A percentile compares a stretch with the other conserved stretches of the same genome.
phyloP scores from a whole-genome alignment of 92 coral and sea anemone genomes.

The Palythoa grandiflora region DNA sequence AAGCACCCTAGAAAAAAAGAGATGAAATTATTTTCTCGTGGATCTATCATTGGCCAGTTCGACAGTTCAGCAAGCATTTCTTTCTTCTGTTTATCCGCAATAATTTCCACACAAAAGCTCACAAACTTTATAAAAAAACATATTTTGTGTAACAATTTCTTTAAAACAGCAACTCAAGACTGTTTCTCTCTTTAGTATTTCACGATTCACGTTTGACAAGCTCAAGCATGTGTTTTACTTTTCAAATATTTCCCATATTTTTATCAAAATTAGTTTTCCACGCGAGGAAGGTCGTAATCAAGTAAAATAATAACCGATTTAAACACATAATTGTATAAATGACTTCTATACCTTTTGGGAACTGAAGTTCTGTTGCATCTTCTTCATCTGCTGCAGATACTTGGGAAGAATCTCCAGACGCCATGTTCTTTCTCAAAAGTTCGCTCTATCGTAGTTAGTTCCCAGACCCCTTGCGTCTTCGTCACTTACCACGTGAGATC shows the following conservation, averaged over 20 bases:
- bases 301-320: not conserved
- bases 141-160: no score
- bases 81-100: no score
- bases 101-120: no score
- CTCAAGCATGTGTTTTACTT: not conserved
- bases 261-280: not conserved
- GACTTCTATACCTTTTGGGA: conserved; percentile 90
- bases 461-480: not conserved
- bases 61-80: no score
- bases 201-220: no score
- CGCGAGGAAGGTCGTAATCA: not conserved
- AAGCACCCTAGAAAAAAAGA: no score
- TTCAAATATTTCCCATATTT: no score
- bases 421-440: conserved; percentile 76
- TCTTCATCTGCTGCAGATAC: conserved; percentile 77
- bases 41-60: no score
- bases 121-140: no score
- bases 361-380: conserved; percentile 98
- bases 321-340: not conserved
- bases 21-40: no score
- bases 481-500: not conserved
- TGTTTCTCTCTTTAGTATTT: no score
- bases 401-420: conserved; percentile 83
- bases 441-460: not conserved
- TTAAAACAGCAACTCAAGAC: no score